A percentile compares a stretch with the other conserved stretches of the same genome.
Conservation (phyloP, 2,797 vertebrate species). For the Myioborus melanocephalus region DNA sequence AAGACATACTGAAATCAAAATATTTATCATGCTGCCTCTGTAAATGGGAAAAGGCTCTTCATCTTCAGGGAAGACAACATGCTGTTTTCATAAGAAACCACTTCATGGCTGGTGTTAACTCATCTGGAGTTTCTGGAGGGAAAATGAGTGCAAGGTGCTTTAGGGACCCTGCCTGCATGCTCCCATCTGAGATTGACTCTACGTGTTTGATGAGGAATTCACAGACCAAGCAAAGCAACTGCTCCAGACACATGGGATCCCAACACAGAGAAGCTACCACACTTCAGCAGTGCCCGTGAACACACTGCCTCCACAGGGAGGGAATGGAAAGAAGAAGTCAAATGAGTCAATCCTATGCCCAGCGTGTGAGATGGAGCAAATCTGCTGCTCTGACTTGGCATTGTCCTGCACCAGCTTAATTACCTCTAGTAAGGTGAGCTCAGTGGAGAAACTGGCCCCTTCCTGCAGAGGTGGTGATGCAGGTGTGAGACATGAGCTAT, state of each 20-base stretch:
- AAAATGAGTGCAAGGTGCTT: neutral
- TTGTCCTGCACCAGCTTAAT: neutral
- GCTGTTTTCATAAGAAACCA: neutral
- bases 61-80: neutral
- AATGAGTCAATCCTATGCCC: neutral
- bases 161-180: neutral
- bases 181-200: neutral
- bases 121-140: neutral
- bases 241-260: neutral
- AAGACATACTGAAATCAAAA: slow-evolving; percentile 22
- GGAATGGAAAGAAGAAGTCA: neutral
- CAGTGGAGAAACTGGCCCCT: neutral
- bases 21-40: slow-evolving; percentile 13
- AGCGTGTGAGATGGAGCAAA: neutral
- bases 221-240: neutral
- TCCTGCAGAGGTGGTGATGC: neutral
- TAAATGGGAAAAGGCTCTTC: slow-evolving; percentile 5
- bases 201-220: neutral
- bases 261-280: neutral
- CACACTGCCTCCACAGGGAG: neutral
- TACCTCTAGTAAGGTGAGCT: neutral
- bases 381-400: neutral
- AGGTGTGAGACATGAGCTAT: neutral
- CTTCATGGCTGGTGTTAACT: neutral
- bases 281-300: neutral